phyloP scores from a whole-genome alignment of 2,888 invertebrate species.

The Mythimna impura region DNA sequence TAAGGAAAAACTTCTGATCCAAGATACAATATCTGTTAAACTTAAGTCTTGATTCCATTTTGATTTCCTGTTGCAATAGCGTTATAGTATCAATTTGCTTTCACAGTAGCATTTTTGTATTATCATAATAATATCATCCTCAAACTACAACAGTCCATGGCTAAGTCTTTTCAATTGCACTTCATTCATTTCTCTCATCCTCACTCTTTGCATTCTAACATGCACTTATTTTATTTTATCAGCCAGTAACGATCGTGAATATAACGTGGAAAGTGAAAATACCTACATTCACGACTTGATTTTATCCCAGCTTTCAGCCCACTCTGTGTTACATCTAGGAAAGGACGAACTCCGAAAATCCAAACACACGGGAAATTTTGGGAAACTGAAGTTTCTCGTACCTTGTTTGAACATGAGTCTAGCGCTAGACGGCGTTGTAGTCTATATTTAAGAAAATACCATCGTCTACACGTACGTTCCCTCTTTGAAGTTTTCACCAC shows the following conservation, averaged over 20 bases:
- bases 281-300: neutral
- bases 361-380: neutral
- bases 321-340: slow-evolving; percentile 15
- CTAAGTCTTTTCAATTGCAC: too few species aligned
- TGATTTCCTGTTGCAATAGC: too few species aligned
- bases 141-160: too few species aligned
- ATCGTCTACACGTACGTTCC: neutral
- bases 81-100: too few species aligned
- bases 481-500: slow-evolving; percentile 4
- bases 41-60: too few species aligned
- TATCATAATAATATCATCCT: too few species aligned
- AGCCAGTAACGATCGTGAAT: neutral
- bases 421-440: slow-evolving; percentile 37
- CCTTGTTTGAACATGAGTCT: neutral
- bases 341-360: neutral
- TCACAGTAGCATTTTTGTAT: too few species aligned
- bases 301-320: slow-evolving; percentile 34
- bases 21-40: too few species aligned
- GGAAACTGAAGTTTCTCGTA: neutral
- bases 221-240: neutral
- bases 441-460: neutral
- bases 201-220: neutral
- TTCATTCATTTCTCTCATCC: too few species aligned
- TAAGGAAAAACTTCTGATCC: too few species aligned
- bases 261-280: neutral